Evolutionary conservation across 1,140 invertebrate species (phyloP), one percentile per base, ranked within the genome.

Genomic region (Cheumatopsyche charites): DNA sequence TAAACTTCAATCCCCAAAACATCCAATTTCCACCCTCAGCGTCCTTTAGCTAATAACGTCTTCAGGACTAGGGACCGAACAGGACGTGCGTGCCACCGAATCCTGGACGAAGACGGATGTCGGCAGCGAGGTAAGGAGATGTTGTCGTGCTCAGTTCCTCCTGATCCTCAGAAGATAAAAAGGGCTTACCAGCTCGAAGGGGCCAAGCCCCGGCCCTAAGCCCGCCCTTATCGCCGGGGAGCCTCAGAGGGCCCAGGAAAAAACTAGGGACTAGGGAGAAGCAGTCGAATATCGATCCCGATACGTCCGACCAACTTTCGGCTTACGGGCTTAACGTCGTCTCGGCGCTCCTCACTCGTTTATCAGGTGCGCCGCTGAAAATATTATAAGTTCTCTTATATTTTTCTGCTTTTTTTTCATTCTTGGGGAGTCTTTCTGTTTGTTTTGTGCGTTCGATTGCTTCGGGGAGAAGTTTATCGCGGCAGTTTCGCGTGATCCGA

Each of bases 381-480:
- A 68, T 68, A 68, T 68, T 68, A 68, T 68, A 68, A 68, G 47
- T 68, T 68, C 36, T 68, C 36, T 67, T 67, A 5, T 21, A 6
- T 62, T 3, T 13, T 13, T 36, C 29, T 36, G 29, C n/a, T n/a
- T n/a, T n/a, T n/a, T 36, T 12, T 47, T 47, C 43, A 15, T 4
- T 4, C 43, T 3, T n/a, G n/a, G n/a, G 11, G 11, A 3, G 43
- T 47, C 15, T 13, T 4, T 47, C 15, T 47, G 19, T 58, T 58
- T 58, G 55, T 58, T 36, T 58, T 58, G 55, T 47, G 3, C 23
- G 55, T 58, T 58, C 13, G 21, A 25, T 58, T 19, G 55, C 55
- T 52, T 36, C 1, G 55, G 21, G 19, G n/a, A n/a, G 12, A 58
- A 25, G 55, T 58, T 58, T 58, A 25, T 36, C 21, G 21, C 19